Base-by-base conservation (phyloP, 1,140 invertebrate species). In the Heliconius hewitsoni region DNA sequence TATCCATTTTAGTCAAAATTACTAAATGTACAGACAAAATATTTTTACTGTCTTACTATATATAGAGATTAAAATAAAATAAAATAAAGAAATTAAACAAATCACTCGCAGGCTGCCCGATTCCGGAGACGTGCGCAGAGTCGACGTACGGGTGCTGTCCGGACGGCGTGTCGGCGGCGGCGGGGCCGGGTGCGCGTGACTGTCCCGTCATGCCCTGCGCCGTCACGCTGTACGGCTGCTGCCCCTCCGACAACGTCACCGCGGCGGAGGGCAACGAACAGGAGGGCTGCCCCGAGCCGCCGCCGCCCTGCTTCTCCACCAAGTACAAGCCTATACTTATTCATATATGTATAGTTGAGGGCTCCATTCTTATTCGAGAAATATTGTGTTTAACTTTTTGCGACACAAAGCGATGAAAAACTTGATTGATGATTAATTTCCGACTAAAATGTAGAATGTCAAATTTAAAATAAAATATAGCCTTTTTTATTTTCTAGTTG, bases 121-220 rank as follows among this genome's bases (percentile, higher is more conserved):
- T 94, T 80, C 96, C 96, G 0, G 95, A 96, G 81, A 98, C 97
- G 0, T 98, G 97, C 82, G 95, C 96, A 82, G 98, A 98, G 71
- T 97, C 98, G 0, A 96, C 97, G 86, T 97, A 96, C 87, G 98
- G 98, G 6, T 99, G 98, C 93, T 99, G 99, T 90, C 95, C 96
- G 11, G 98, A 99, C 92, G 97, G 96, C 2, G 96, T 98, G 0
- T 98, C 98, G 0, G 96, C 97, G 8, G 98, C 98, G 0, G 88
- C 95, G 66, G 98, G 98, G 9, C 93, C 95, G 0, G 95, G 97
- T 23, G 94, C 96, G 34, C 95, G 96, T 89, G 98, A 97, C 8
- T 99, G 98, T 91, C 97, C 98, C 5, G 91, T 96, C 19, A 94
- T 96, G 4, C 95, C 96, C 18, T 98, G 98, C 86, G 95, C 96